phyloP scores from a whole-genome alignment of 2,888 invertebrate genomes.

The Achlya flavicornis region DNA sequence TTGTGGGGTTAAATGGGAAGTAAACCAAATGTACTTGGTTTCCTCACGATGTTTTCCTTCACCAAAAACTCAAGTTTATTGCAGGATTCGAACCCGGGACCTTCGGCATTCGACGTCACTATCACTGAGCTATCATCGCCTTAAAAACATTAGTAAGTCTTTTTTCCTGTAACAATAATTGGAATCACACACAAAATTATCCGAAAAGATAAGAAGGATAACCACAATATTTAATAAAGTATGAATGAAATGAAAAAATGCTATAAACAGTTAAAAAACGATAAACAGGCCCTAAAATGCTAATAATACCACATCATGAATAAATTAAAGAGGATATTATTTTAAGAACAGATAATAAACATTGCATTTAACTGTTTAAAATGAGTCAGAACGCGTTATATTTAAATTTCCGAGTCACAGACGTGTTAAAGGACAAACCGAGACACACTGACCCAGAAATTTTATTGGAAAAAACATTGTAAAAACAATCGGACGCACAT shows the following conservation, averaged over 20 bases:
- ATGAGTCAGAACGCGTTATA: slow-evolving; percentile 39
- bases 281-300: slow-evolving; percentile 45
- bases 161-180: neutral
- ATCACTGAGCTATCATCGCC: too few species aligned
- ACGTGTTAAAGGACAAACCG: slow-evolving; percentile 61
- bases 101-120: too few species aligned
- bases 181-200: too few species aligned
- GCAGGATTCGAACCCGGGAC: too few species aligned
- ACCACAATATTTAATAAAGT: neutral
- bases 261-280: slow-evolving; percentile 32
- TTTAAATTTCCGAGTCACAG: slow-evolving; percentile 54
- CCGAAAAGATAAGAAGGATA: neutral
- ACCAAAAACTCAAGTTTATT: too few species aligned
- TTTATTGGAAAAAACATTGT: slow-evolving; percentile 42
- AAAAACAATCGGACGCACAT: slow-evolving; percentile 14
- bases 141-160: too few species aligned
- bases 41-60: too few species aligned
- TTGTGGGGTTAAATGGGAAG: too few species aligned
- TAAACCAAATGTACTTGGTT: too few species aligned
- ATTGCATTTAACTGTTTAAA: slow-evolving; percentile 34
- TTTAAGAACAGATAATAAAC: slow-evolving; percentile 11
- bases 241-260: slow-evolving; percentile 11
- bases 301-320: slow-evolving; percentile 35
- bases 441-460: slow-evolving; percentile 72
- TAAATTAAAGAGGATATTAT: slow-evolving; percentile 43